Base-by-base conservation (phyloP, 2,888 invertebrate genomes). In the Operophtera brumata region DNA sequence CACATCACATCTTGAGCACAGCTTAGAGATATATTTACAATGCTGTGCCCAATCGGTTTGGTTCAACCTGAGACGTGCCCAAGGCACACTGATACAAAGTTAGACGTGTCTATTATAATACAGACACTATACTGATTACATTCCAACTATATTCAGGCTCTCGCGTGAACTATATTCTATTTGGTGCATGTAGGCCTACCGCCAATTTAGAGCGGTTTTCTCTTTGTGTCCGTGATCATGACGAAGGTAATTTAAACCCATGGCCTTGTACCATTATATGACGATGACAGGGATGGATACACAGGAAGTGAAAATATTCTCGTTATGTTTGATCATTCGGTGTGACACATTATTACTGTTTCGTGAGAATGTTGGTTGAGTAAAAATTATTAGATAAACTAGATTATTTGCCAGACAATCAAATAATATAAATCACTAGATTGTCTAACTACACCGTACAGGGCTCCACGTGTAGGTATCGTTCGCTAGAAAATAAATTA, bases 251-350 rank as follows among this genome's bases (percentile, higher is more conserved):
- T 76, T 73, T 66, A 57, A n/a, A 37, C 53, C 48, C 57, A 57
- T 62, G 72, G 57, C 78, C 83, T 79, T 77, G 73, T 57, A 62
- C 54, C 69, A 80, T 81, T 77, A 77, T 68, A 66, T 64, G 59
- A 61, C 70, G 64, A 80, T 80, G 80, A 78, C 77, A 64, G 81
- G 77, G 77, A 69, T 69, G 71, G 59, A 66, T 66, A 43, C 61
- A 49, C 70, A 78, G 84, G 83, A 84, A 82, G 75, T 81, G 71
- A 71, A 73, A 76, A 77, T 70, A 73, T 67, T 44, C 50, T 62
- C 60, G 59, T 61, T 64, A 57, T 57, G 36, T 62, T 57, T 54
- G 48, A 43, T 56, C 59, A 61, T 62, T 54, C 52, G 59, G 58
- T 60, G 59, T 59, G 54, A 58, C 58, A 52, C 4, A 20, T 20